Base-by-base conservation (phyloP, 2,797 vertebrate species). In the Carapus acus region DNA sequence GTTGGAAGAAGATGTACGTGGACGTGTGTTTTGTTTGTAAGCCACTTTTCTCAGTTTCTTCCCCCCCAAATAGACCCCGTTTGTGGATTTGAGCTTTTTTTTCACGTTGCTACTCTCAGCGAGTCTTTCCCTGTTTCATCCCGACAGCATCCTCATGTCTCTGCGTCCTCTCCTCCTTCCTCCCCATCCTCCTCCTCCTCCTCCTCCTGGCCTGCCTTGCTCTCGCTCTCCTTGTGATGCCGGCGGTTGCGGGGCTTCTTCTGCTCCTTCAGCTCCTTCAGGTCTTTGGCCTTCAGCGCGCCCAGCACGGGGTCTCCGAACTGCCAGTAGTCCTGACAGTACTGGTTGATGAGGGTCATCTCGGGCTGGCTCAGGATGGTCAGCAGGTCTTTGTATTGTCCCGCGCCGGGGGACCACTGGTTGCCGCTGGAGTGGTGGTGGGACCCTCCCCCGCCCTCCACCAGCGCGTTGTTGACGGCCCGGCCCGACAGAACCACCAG, bases 331-430 rank as follows among this genome's bases (percentile, higher is more conserved):
- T 93, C 94, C 85, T 96, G 94, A 87, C 94, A 97, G 88, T 97
- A 97, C 86, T 98, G 94, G 81, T 97, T 94, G 83, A 97, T 94
- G 74, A 97, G 92, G 84, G 88, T 93, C 92, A 95, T 93, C 89
- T 97, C 94, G 0, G 94, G 93, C 75, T 95, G 94, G 82, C 89
- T 92, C 65, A 98, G 91, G 73, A 98, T 92, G 88, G 93, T 94
- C 54, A 97, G 89, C 73, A 98, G 86, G 83, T 97, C 95, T 77
- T 94, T 91, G 84, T 97, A 97, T 74, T 90, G 88, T 48, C 79
- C 86, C 2, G 79, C 49, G 3, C 80, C 87, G 64, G 86, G 88
- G 31, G 90, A 90, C 42, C 90, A 91, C 69, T 87, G 85, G 60
- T 78, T 83, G 69, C 82, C 82, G 67, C 73, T 16, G 51, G 81